phyloP scores from a whole-genome alignment of 2,113 vertebrate species.

The Cephalopterus ornatus region DNA sequence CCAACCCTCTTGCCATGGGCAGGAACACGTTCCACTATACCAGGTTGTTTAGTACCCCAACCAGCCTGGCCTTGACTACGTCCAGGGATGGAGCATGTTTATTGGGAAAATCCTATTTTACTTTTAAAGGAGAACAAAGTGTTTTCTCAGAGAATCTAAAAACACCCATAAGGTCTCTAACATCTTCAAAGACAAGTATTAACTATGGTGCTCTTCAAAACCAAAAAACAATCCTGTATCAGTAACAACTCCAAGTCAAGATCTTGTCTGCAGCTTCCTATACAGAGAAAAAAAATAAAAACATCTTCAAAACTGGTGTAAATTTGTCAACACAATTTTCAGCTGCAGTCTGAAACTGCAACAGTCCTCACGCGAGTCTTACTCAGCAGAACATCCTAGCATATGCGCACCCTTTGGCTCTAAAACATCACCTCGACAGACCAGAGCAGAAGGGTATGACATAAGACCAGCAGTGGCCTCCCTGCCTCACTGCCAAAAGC shows the following conservation, averaged over 20 bases:
- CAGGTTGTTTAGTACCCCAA: background rate
- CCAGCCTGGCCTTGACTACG: background rate
- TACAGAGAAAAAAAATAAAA: background rate
- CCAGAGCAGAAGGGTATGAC: background rate
- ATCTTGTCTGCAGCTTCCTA: background rate
- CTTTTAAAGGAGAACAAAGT: background rate
- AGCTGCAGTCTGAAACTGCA: background rate
- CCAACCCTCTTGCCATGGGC: background rate
- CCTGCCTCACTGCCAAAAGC: background rate
- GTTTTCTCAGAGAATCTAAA: background rate
- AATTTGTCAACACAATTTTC: background rate
- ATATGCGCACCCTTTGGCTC: fast-evolving
- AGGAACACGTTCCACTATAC: background rate
- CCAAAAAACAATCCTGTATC: background rate
- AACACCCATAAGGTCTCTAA: background rate
- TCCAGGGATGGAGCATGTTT: background rate
- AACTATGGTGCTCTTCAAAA: background rate
- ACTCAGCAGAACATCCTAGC: background rate
- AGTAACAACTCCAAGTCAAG: background rate
- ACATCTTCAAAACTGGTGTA: background rate
- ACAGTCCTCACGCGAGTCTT: background rate
- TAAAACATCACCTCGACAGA: background rate
- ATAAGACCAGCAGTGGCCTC: background rate
- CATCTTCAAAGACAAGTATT: background rate
- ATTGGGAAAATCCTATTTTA: background rate